Conservation (phyloP, 2,888 invertebrate genomes). For the Stenodema calcarata region DNA sequence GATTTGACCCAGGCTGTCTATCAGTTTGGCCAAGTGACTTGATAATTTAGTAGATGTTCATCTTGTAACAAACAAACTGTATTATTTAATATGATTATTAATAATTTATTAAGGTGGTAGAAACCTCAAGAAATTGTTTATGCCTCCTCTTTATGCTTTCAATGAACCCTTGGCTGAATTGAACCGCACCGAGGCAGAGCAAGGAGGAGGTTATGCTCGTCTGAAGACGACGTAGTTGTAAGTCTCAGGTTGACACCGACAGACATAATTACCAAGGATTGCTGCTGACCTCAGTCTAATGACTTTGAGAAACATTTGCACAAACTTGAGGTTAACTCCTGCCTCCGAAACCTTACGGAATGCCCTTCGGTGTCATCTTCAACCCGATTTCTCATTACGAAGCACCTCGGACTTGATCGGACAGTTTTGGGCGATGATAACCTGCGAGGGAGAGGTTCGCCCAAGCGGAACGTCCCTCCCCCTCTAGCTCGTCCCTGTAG, state of each 20-base stretch:
- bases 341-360: not conserved
- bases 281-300: conserved; percentile 9
- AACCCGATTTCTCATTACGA: not conserved
- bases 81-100: no score
- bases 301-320: not conserved
- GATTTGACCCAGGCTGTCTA: no score
- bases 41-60: no score
- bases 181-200: no score
- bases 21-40: no score
- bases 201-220: not conserved
- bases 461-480: not conserved
- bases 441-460: not conserved
- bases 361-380: not conserved
- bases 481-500: not conserved
- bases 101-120: no score
- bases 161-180: no score
- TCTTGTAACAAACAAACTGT: no score
- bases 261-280: not conserved
- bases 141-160: no score
- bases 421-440: not conserved
- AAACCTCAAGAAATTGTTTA: no score
- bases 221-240: not conserved
- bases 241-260: not conserved
- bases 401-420: not conserved
- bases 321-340: not conserved